Evolutionary conservation across 2,888 invertebrate species (phyloP).

Genomic region (Drosophila dives): DNA sequence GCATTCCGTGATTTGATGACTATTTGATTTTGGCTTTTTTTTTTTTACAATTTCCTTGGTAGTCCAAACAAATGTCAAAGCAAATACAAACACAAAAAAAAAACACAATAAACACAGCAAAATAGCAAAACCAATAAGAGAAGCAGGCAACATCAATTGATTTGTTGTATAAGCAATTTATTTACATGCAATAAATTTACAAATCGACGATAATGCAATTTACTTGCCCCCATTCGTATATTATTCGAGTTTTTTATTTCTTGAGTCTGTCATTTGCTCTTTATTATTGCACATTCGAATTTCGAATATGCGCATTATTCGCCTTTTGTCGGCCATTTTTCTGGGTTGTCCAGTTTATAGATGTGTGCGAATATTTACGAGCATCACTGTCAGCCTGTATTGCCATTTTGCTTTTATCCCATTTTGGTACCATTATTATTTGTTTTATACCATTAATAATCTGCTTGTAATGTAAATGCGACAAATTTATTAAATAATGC

Average conservation of each 20-base stretch:
- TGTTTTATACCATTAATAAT: background rate
- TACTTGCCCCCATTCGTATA: constrained; percentile 49
- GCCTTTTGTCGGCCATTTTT: constrained; percentile 40
- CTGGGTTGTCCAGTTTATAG: constrained; percentile 49
- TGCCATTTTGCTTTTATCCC: constrained; percentile 16
- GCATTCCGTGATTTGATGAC: constrained; percentile 60
- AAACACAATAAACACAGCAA: constrained; percentile 1
- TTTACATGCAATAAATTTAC: constrained; percentile 78
- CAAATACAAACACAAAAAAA: constrained; percentile 3
- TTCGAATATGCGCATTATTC: constrained; percentile 30
- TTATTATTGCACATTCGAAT: constrained; percentile 63
- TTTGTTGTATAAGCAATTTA: constrained; percentile 72
- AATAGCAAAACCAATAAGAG: constrained; percentile 8
- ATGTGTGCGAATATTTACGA: constrained; percentile 62
- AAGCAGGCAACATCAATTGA: constrained; percentile 57
- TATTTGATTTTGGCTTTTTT: constrained; percentile 53
- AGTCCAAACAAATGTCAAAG: constrained; percentile 8
- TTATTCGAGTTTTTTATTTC: constrained; percentile 20
- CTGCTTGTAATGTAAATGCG: constrained; percentile 35
- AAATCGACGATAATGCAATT: constrained; percentile 79
- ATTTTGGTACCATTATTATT: constrained; percentile 22
- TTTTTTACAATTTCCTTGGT: constrained; percentile 31
- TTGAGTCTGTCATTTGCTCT: constrained; percentile 27
- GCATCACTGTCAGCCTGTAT: constrained; percentile 27
- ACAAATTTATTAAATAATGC: constrained; percentile 28